Percentiles rank a stretch among this genome's conserved stretches.
phyloP scores from a whole-genome alignment of 2,888 invertebrate genomes.

The Thysanoteuthis rhombus region DNA sequence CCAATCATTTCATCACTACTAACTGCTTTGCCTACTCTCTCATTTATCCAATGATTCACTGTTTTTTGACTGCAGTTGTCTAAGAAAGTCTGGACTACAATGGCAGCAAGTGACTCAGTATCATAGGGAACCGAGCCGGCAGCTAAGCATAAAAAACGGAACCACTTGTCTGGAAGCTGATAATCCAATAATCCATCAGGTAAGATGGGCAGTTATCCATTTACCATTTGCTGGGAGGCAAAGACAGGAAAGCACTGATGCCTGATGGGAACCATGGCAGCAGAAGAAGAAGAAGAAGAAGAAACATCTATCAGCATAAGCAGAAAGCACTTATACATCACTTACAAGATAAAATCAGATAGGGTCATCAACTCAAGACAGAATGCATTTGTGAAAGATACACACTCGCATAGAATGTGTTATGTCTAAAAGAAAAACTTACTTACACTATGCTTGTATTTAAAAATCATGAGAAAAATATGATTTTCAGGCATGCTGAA shows the following conservation, averaged over 20 bases:
- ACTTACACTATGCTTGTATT: not conserved
- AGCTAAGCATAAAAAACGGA: not conserved
- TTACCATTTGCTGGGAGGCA: not conserved
- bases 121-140: not conserved
- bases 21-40: not conserved
- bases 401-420: not conserved
- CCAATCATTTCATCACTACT: not conserved
- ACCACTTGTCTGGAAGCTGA: not conserved
- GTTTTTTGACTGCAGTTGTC: not conserved
- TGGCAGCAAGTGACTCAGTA: not conserved
- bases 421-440: not conserved
- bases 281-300: no score
- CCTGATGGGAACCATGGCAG: conserved; percentile 12
- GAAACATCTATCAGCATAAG: not conserved
- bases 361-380: not conserved
- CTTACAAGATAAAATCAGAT: not conserved
- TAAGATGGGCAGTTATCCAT: not conserved
- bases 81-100: not conserved
- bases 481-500: not conserved
- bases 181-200: conserved; percentile 12
- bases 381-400: not conserved
- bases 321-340: not conserved
- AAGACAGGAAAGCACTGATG: not conserved
- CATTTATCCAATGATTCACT: not conserved
- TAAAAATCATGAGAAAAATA: not conserved